Base-by-base conservation (phyloP, 2,797 vertebrate species). In the Euthynnus affinis region DNA sequence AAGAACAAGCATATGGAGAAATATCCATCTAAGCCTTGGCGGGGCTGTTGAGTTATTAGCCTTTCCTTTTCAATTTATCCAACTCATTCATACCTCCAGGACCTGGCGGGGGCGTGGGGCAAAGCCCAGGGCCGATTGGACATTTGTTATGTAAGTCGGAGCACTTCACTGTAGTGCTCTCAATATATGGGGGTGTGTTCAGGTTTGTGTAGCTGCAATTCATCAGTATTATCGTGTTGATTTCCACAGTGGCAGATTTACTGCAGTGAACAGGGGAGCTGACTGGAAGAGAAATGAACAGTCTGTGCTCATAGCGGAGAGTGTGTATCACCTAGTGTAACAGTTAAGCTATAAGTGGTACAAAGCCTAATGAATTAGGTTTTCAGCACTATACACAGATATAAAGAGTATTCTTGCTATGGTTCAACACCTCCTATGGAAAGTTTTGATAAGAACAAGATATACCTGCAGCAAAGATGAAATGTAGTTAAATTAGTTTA, bases 211-310 rank as follows among this genome's bases (percentile, higher is more conserved):
- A 17, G 75, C 80, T 85, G 83, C 91, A 76, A 93, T 95, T 88
- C 86, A 92, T 95, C 92, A 93, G 81, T 55, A 84, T 91, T 88
- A 91, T 87, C 67, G 82, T 76, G 80, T 89, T 81, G 78, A 87
- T 87, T 86, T 76, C 73, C 82, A 67, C 75, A 34, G 62, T 66
- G 88, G 83, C 88, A 91, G 92, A 93, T 93, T 92, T 93, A 92
- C 84, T 61, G 78, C 73, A 60, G 66, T 37, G 78, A 85, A 66
- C 34, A 81, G 84, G 78, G 81, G 77, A 84, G 83, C 70, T 79
- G 89, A 90, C 87, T 84, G 75, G 66, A 88, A 90, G 87, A 94
- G 80, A 84, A 88, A 91, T 90, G 86, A 83, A 87, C 76, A 60
- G 89, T 88, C 85, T 81, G 70, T 81, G 85, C 78, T 81, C 83